These are phyloP conservation scores for Clepsis dumicolana DNA, from an alignment of 2,888 invertebrate species.

Conservation along the genomic window DNA sequence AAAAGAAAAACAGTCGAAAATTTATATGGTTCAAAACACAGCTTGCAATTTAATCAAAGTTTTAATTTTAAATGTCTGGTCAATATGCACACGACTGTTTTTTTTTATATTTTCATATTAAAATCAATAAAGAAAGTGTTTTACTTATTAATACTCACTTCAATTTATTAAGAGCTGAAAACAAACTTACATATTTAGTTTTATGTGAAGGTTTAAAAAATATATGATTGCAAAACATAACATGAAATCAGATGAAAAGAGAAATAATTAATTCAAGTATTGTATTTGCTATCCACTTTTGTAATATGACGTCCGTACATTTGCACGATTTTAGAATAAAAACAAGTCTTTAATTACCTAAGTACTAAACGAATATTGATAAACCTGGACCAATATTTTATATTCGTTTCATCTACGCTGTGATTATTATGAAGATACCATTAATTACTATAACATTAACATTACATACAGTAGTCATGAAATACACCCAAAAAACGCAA, in stretches of 20 bases:
- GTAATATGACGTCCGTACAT: background rate
- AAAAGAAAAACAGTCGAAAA: background rate
- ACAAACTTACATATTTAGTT: background rate
- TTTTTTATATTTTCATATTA: no score
- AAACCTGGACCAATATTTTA: background rate
- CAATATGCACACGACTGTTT: no score
- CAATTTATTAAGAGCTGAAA: background rate
- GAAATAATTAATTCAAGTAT: background rate
- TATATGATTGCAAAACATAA: no score
- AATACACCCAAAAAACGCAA: background rate
- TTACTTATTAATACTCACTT: no score
- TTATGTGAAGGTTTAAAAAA: no score
- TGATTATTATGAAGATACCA: background rate
- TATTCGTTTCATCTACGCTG: background rate
- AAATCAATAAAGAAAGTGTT: no score
- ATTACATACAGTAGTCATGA: background rate
- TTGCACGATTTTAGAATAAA: background rate
- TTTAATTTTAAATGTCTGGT: background rate
- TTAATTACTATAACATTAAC: background rate
- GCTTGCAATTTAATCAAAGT: no score
- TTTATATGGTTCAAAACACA: no score
- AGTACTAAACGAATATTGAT: no score
- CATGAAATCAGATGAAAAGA: no score
- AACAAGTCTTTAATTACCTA: background rate
- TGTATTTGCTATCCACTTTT: background rate